A percentile compares a stretch with the other conserved stretches of the same genome.
Evolutionary conservation across 2,797 vertebrate species (phyloP).

Genomic region (Acanthurus lineatus): DNA sequence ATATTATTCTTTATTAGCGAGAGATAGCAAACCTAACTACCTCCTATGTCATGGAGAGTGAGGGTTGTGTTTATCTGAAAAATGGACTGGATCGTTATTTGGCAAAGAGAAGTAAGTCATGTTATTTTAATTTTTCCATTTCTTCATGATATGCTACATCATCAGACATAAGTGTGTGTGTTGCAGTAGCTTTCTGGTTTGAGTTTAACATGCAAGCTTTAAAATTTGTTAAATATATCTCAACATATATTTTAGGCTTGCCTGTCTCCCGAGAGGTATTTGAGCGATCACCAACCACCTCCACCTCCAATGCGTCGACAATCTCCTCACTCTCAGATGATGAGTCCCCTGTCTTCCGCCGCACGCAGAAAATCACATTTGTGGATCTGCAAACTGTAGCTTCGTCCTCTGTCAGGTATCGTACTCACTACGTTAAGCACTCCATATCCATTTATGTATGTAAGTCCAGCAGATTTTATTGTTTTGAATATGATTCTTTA

Average conservation of each 20-base stretch:
- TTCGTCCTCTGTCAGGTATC: slow-evolving; percentile 86
- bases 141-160: background rate
- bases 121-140: background rate
- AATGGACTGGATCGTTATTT: slow-evolving; percentile 88
- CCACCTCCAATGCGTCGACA: slow-evolving; percentile 56
- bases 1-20: slow-evolving; percentile 74
- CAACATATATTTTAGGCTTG: slow-evolving; percentile 53
- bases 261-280: slow-evolving; percentile 44
- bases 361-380: slow-evolving; percentile 85
- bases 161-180: background rate
- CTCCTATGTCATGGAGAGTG: slow-evolving; percentile 89
- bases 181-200: background rate
- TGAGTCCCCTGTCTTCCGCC: slow-evolving; percentile 80
- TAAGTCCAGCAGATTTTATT: background rate
- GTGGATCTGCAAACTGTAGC: slow-evolving; percentile 90
- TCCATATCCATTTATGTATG: background rate
- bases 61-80: slow-evolving; percentile 85
- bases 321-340: slow-evolving; percentile 70
- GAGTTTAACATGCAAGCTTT: background rate
- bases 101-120: slow-evolving; percentile 84
- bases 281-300: slow-evolving; percentile 53
- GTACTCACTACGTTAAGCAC: background rate
- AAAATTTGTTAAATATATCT: background rate
- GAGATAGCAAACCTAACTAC: slow-evolving; percentile 88
- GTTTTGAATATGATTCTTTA: background rate